phyloP scores from a whole-genome alignment of 1,140 invertebrate species.

The Lasaia peninsularis region DNA sequence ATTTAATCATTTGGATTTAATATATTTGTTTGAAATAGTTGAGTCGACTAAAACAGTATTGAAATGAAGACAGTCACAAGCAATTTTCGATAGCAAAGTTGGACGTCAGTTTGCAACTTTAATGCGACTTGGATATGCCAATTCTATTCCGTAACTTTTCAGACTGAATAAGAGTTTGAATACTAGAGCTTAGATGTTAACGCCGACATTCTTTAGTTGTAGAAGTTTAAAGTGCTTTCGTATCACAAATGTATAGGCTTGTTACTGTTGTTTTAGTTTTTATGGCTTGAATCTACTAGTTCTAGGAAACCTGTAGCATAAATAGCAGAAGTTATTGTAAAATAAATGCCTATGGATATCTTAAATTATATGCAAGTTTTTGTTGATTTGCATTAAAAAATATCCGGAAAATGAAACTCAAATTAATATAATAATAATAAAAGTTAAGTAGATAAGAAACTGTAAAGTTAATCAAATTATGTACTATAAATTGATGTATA shows the following conservation, averaged over 20 bases:
- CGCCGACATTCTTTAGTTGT: not conserved
- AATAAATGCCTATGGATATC: no score
- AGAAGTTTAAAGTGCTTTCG: not conserved
- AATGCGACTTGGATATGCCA: conserved; percentile 38
- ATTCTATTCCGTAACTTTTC: conserved; percentile 35
- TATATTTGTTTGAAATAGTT: not conserved
- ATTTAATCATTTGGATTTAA: not conserved
- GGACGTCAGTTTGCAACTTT: conserved; percentile 9
- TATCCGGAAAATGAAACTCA: no score
- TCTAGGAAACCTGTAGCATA: no score
- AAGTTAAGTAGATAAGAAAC: no score
- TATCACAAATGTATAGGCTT: not conserved
- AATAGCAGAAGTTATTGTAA: no score
- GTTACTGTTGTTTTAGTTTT: not conserved
- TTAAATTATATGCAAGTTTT: no score
- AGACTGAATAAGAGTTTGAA: conserved; percentile 16
- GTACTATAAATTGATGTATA: no score
- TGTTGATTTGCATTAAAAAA: no score
- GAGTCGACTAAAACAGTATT: not conserved
- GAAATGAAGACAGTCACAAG: not conserved
- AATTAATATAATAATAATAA: no score
- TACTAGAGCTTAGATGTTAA: conserved; percentile 3
- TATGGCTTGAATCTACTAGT: no score
- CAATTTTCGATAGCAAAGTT: conserved; percentile 1
- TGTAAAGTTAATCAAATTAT: no score